These are phyloP conservation scores for Sisyra terminalis DNA, from an alignment of 2,888 invertebrate species.

Conservation along the genomic window DNA sequence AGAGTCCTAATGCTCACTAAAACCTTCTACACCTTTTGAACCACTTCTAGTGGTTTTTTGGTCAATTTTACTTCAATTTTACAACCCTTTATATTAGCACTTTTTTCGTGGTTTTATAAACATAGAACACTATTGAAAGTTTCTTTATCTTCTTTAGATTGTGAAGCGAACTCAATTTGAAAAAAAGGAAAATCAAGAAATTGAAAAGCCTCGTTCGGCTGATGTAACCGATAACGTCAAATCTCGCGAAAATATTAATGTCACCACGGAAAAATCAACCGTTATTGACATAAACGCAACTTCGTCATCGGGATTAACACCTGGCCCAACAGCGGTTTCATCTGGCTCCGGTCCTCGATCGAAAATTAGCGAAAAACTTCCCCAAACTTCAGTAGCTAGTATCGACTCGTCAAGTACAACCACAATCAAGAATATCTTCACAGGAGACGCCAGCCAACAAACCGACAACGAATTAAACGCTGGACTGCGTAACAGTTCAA, in stretches of 20 bases:
- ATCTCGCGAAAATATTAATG: constrained; percentile 25
- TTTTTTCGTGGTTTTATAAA: too few relatives aligned
- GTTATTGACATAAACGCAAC: background rate
- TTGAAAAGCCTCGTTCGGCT: constrained; percentile 28
- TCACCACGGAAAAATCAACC: constrained; percentile 15
- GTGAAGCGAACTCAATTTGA: constrained; percentile 62
- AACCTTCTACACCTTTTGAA: too few relatives aligned
- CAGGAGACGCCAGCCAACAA: constrained; percentile 3
- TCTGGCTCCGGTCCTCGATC: too few relatives aligned
- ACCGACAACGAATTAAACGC: constrained; percentile 7
- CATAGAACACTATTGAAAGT: too few relatives aligned
- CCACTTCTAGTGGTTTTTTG: too few relatives aligned
- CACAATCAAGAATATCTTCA: constrained; percentile 4
- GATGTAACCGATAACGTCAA: constrained; percentile 21
- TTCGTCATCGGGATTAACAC: background rate
- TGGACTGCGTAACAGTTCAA: constrained; percentile 13
- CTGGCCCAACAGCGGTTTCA: too few relatives aligned
- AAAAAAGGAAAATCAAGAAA: constrained; percentile 43
- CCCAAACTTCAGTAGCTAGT: constrained; percentile 4
- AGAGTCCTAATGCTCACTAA: background rate
- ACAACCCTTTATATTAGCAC: too few relatives aligned
- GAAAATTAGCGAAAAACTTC: background rate
- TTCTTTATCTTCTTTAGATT: constrained; percentile 20
- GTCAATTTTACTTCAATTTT: too few relatives aligned
- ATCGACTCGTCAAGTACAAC: constrained; percentile 7